These are phyloP conservation scores for Caenorhabditis afra DNA, from an alignment of 2,888 invertebrate species.

Conservation along the genomic window DNA sequence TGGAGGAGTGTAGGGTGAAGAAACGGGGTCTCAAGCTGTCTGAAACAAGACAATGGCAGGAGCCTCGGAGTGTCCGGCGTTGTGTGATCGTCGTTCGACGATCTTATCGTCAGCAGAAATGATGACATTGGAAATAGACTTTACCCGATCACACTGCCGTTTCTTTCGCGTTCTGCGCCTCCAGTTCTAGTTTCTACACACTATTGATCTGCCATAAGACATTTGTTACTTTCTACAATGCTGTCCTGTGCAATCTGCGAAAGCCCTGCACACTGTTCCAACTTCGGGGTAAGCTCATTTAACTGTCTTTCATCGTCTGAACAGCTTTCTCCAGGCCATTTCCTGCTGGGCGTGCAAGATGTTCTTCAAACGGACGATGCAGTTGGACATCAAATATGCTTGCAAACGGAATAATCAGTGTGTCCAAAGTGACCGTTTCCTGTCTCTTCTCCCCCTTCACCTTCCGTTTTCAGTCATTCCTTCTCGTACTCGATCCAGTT, in stretches of 20 bases:
- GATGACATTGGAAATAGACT: too few relatives aligned
- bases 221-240: too few relatives aligned
- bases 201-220: too few relatives aligned
- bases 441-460: neutral
- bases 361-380: constrained; percentile 37
- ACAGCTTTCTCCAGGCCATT: constrained; percentile 16
- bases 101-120: too few relatives aligned
- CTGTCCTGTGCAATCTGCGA: too few relatives aligned
- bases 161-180: too few relatives aligned
- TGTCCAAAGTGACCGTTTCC: constrained; percentile 19
- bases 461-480: constrained; percentile 17
- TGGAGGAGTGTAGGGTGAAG: neutral
- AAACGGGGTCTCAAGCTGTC: too few relatives aligned
- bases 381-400: constrained; percentile 16
- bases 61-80: too few relatives aligned
- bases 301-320: neutral
- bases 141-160: too few relatives aligned
- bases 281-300: constrained; percentile 10
- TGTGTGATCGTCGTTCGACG: too few relatives aligned
- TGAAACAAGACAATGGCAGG: too few relatives aligned
- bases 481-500: constrained; percentile 27
- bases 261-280: neutral
- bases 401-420: constrained; percentile 30
- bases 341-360: constrained; percentile 44
- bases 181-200: too few relatives aligned